phyloP scores from a whole-genome alignment of 2,888 invertebrate species.

The Dasysyrphus albostriatus region DNA sequence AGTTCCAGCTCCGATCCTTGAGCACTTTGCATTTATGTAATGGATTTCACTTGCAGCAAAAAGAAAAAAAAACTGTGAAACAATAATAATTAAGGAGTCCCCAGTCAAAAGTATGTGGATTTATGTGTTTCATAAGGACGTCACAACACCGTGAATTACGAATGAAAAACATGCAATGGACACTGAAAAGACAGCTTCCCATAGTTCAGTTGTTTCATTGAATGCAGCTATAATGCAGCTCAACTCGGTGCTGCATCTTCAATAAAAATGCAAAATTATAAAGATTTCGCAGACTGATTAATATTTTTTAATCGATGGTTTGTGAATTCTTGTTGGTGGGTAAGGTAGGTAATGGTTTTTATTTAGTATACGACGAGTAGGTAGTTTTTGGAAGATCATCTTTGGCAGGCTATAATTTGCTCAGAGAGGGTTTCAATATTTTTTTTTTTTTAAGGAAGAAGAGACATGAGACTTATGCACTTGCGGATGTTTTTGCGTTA shows the following conservation, averaged over 20 bases:
- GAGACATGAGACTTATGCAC: background rate
- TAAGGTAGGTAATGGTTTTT: slow-evolving; percentile 21
- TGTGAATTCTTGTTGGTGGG: slow-evolving; percentile 37
- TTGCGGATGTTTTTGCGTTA: background rate
- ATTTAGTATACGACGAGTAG: background rate
- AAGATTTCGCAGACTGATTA: slow-evolving; percentile 71
- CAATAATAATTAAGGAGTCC: slow-evolving; percentile 71
- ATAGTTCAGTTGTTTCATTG: background rate
- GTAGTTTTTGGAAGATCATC: slow-evolving; percentile 35
- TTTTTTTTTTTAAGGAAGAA: too few relatives aligned
- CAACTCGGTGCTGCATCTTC: slow-evolving; percentile 34
- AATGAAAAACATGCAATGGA: slow-evolving; percentile 62
- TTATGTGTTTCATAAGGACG: slow-evolving; percentile 67
- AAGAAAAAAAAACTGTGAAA: slow-evolving; percentile 43
- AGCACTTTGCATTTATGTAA: slow-evolving; percentile 54
- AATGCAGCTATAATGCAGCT: background rate
- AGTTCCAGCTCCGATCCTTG: slow-evolving; percentile 35
- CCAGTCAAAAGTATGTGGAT: slow-evolving; percentile 55
- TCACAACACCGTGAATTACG: slow-evolving; percentile 69
- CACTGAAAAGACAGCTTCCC: slow-evolving; percentile 20
- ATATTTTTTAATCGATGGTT: slow-evolving; percentile 56
- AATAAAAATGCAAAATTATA: slow-evolving; percentile 56
- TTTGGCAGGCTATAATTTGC: slow-evolving; percentile 63
- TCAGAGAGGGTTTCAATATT: background rate
- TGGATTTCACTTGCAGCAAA: slow-evolving; percentile 56